phyloP scores from a whole-genome alignment of 1,140 invertebrate genomes.

The Zaprionus capensis region DNA sequence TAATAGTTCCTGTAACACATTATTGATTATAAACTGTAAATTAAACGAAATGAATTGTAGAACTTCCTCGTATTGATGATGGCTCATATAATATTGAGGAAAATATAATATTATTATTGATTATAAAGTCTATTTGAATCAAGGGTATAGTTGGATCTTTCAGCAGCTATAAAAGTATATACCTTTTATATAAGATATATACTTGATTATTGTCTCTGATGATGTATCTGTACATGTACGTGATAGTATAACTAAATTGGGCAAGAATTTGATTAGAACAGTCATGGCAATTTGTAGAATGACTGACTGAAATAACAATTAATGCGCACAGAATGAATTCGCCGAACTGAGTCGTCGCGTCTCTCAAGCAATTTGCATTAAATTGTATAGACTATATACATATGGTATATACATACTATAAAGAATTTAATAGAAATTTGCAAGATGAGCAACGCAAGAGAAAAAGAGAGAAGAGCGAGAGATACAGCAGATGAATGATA shows the following conservation, averaged over 20 bases:
- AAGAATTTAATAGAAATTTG: neutral
- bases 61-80: neutral
- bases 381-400: constrained; percentile 10
- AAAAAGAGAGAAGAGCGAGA: neutral
- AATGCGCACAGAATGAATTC: constrained; percentile 35
- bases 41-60: neutral
- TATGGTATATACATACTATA: neutral
- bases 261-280: neutral
- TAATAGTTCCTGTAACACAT: neutral
- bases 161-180: too few species aligned
- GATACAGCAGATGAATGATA: neutral
- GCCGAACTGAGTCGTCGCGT: constrained; percentile 34
- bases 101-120: neutral
- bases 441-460: neutral
- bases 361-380: constrained; percentile 44
- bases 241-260: neutral
- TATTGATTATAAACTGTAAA: neutral
- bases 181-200: neutral
- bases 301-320: constrained; percentile 60
- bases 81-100: neutral
- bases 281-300: neutral
- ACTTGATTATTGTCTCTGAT: neutral
- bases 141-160: too few species aligned
- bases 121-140: too few species aligned
- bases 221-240: neutral